Evolutionary conservation across 1,140 invertebrate species (phyloP), one percentile per base, ranked within the genome.

Genomic region (Atta cephalotes): DNA sequence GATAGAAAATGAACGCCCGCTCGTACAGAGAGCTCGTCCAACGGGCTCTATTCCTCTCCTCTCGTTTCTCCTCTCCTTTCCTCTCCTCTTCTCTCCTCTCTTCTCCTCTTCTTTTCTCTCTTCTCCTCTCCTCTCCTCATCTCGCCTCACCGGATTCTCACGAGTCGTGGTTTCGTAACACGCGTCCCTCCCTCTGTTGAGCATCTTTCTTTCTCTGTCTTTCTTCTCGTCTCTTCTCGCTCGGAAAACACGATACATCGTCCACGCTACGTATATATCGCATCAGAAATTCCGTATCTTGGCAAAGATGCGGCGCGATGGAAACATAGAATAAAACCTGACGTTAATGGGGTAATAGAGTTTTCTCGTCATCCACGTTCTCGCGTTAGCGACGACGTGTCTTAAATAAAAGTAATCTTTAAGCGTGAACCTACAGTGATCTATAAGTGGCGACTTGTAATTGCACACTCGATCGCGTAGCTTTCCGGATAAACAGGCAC

Each of bases 131-230:
- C 80, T 89, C 89, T 68, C 21, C 58, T 66, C 70, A 70, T 72
- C 51, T 85, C 62, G 74, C 28, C 74, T 70, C 76, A 35, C 28
- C 78, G 68, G 62, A 60, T 65, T 71, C 88, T 89, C 87, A 88
- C 89, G 77, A 79, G 87, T 88, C 86, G 88, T 88, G 90, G 91
- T 93, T 93, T 93, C 92, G 92, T 93, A 93, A 93, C 85, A 92
- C 90, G 80, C 91, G 86, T 90, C 80, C 89, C 85, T 88, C 86
- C 72, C 85, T 76, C 70, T 66, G 84, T 79, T 35, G 35, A 35
- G 35, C 35, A 35, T 39, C 39, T 45, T 68, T 51, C 81, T 80
- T 45, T 51, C 76, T 77, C 25, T 71, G n/a, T 74, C 31, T 74
- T 35, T 70, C 49, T 56, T 58, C 14, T 56, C 39, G 39, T 31